These are phyloP conservation scores for Spea bombifrons DNA, from an alignment of 2,113 vertebrate species.

Conservation along the genomic window DNA sequence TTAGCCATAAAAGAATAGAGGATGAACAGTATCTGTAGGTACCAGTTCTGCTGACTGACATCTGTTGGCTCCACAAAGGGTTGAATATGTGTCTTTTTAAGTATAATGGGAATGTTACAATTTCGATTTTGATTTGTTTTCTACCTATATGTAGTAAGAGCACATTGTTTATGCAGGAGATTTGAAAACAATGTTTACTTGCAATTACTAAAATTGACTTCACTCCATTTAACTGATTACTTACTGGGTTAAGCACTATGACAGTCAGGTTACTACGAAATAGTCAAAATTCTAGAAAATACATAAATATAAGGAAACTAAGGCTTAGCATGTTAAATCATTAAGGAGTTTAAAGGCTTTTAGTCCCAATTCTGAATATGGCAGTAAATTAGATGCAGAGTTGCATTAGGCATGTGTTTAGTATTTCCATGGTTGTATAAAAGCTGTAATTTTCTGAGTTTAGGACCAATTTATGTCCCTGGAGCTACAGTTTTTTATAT, in stretches of 20 bases:
- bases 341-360: slow-evolving; percentile 76
- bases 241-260: neutral
- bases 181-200: neutral
- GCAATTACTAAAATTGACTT: neutral
- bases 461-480: slow-evolving; percentile 79
- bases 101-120: too few relatives aligned
- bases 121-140: too few relatives aligned
- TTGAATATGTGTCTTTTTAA: too few relatives aligned
- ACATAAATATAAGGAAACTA: slow-evolving; percentile 67
- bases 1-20: too few relatives aligned
- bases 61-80: too few relatives aligned
- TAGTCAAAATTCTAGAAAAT: slow-evolving; percentile 54
- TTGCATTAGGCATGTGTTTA: slow-evolving; percentile 78
- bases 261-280: slow-evolving; percentile 35
- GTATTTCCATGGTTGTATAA: slow-evolving; percentile 78
- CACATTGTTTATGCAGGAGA: neutral
- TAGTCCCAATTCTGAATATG: slow-evolving; percentile 68
- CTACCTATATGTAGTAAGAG: neutral
- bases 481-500: slow-evolving; percentile 72
- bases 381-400: slow-evolving; percentile 73
- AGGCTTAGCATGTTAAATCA: slow-evolving; percentile 74
- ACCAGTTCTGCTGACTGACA: too few relatives aligned
- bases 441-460: slow-evolving; percentile 80
- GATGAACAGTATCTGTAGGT: too few relatives aligned
- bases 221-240: neutral